Evolutionary conservation across 2,113 vertebrate genomes (phyloP).

Genomic region (Platycercus adscitus): DNA sequence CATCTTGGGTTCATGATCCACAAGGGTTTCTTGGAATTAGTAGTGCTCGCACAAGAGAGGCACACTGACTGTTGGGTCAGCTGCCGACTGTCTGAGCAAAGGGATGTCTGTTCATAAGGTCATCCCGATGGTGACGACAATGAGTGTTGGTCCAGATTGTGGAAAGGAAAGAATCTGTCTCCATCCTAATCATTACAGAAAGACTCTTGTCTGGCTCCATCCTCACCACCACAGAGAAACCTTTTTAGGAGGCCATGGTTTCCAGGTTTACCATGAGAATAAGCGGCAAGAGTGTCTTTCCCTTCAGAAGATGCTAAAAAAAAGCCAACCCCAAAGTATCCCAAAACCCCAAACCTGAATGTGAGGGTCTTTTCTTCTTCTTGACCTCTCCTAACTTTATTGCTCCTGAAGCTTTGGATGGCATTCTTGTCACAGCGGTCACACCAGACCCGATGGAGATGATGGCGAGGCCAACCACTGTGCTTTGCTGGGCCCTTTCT

Average conservation of each 20-base stretch:
- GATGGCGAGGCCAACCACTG: not conserved
- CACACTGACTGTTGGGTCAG: not conserved
- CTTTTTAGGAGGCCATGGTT: not conserved
- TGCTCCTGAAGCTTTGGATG: not conserved
- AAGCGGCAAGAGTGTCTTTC: not conserved
- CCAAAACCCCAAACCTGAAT: not conserved
- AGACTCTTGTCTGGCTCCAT: not conserved
- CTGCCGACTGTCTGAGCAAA: not conserved
- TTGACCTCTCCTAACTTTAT: not conserved
- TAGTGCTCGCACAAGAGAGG: not conserved
- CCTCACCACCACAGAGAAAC: not conserved
- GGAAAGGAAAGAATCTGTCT: not conserved
- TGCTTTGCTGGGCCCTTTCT: not conserved
- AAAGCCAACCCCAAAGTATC: accelerated
- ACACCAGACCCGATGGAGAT: not conserved
- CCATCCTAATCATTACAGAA: not conserved
- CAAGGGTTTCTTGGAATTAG: not conserved
- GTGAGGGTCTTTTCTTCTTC: not conserved
- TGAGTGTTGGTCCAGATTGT: not conserved
- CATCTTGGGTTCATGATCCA: not conserved
- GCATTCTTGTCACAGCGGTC: not conserved
- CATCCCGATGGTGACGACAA: not conserved
- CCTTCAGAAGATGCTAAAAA: not conserved
- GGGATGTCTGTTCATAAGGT: not conserved
- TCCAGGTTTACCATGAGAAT: not conserved